Evolutionary conservation across 1,140 invertebrate species (phyloP).

Genomic region (Cardiocondyla obscurior): DNA sequence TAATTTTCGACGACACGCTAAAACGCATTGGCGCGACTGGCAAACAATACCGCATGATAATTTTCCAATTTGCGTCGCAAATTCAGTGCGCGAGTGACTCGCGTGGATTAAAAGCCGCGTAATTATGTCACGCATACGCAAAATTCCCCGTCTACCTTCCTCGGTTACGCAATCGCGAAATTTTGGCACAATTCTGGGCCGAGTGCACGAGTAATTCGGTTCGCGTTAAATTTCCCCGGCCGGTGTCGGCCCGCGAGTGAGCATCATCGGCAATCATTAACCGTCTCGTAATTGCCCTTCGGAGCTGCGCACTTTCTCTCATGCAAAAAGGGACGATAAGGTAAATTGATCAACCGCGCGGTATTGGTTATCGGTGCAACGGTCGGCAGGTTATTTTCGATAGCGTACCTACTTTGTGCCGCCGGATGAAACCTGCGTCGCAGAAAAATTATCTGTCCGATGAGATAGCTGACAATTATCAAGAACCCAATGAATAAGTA

Average conservation of each 20-base stretch:
- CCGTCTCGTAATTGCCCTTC: background rate
- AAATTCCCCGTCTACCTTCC: background rate
- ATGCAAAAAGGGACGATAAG: background rate
- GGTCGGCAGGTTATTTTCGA: conserved; percentile 31
- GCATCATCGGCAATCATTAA: conserved; percentile 21
- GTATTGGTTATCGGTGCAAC: conserved; percentile 42
- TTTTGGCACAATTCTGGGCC: conserved; percentile 30
- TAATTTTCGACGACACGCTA: too few relatives aligned
- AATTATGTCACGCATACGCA: conserved; percentile 3
- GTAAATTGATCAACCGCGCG: conserved; percentile 4
- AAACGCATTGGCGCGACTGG: background rate
- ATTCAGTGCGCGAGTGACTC: background rate
- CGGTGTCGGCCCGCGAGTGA: conserved; percentile 3
- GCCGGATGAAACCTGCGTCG: background rate
- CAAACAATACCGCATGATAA: background rate
- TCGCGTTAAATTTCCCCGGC: background rate
- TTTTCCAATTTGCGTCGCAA: conserved; percentile 9
- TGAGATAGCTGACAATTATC: background rate
- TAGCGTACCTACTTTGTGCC: conserved; percentile 25
- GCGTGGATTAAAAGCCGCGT: conserved; percentile 6
- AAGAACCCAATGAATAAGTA: background rate
- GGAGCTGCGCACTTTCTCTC: conserved; percentile 23
- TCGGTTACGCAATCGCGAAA: conserved; percentile 8
- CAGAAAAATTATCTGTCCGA: background rate
- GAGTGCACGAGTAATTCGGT: conserved; percentile 16